Conservation (phyloP, 92 coral and sea anemone species). For the Porites rus region DNA sequence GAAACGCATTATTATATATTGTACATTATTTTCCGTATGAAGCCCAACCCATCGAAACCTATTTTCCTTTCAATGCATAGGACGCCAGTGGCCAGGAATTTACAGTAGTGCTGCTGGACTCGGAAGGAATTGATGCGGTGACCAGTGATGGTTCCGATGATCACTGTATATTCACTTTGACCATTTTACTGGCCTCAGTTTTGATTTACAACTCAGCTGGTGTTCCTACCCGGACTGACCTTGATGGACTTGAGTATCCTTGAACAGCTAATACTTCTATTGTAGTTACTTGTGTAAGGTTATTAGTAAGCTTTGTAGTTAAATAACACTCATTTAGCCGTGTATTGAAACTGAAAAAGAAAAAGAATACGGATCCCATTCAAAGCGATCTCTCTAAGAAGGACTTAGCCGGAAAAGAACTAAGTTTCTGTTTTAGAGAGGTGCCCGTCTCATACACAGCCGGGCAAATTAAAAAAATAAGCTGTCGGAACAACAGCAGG, state of each 20-base stretch:
- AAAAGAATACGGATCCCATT: too few species aligned
- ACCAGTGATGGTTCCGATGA: constrained; percentile 58
- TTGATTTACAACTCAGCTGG: constrained; percentile 83
- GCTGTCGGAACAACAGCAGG: too few species aligned
- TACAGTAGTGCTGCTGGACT: constrained; percentile 79
- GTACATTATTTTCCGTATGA: too few species aligned
- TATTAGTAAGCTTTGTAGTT: too few species aligned
- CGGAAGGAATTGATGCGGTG: constrained; percentile 81
- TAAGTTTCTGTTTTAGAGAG: background rate
- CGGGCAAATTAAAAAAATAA: too few species aligned
- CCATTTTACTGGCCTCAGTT: constrained; percentile 80
- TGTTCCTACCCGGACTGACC: constrained; percentile 61
- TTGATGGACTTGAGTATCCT: constrained; percentile 72
- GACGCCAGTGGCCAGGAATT: constrained; percentile 67
- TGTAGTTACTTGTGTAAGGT: background rate
- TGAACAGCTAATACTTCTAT: background rate
- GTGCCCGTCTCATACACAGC: background rate
- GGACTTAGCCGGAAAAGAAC: too few species aligned
- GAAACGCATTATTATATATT: too few species aligned
- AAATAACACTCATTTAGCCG: too few species aligned
- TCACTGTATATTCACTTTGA: constrained; percentile 74
- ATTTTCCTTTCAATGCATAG: background rate
- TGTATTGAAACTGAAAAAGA: too few species aligned
- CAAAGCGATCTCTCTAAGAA: too few species aligned
- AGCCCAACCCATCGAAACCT: too few species aligned